These are phyloP conservation scores for Drepanosiphum platanoidis DNA, from an alignment of 2,888 invertebrate species.

Conservation along the genomic window DNA sequence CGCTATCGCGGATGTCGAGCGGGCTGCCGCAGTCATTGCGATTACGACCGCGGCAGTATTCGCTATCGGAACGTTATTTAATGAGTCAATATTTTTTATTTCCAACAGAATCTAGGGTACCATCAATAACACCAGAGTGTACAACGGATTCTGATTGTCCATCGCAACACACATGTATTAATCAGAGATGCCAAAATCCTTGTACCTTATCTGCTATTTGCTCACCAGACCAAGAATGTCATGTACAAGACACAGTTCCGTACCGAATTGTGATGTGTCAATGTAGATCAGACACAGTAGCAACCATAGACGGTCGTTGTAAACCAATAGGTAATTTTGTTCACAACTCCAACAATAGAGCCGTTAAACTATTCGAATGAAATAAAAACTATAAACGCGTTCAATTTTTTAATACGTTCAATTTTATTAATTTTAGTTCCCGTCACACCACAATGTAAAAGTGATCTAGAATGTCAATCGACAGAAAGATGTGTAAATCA, in stretches of 20 bases:
- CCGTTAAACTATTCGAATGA: background rate
- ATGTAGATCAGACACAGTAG: conserved; percentile 83
- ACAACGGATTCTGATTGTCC: conserved; percentile 81
- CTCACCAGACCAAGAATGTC: conserved; percentile 80
- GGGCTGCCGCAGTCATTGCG: too few relatives aligned
- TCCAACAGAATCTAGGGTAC: conserved; percentile 64
- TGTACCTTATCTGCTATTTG: conserved; percentile 80
- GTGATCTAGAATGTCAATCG: conserved; percentile 80
- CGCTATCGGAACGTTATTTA: background rate
- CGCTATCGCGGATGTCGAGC: too few relatives aligned
- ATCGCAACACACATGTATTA: conserved; percentile 80
- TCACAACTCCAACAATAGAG: background rate
- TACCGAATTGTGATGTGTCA: conserved; percentile 86
- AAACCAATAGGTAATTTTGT: conserved; percentile 68
- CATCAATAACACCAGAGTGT: conserved; percentile 72
- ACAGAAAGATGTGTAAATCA: conserved; percentile 81
- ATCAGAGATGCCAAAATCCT: conserved; percentile 79
- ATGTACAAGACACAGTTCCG: conserved; percentile 81
- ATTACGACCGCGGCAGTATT: too few relatives aligned
- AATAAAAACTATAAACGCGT: background rate
- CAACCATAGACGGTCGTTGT: conserved; percentile 79
- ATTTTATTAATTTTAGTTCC: conserved; percentile 67
- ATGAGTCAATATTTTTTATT: background rate
- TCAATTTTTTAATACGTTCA: background rate
- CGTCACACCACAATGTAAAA: conserved; percentile 73